These are phyloP conservation scores for Python bivittatus DNA, from an alignment of 2,113 vertebrate genomes.

Conservation along the genomic window DNA sequence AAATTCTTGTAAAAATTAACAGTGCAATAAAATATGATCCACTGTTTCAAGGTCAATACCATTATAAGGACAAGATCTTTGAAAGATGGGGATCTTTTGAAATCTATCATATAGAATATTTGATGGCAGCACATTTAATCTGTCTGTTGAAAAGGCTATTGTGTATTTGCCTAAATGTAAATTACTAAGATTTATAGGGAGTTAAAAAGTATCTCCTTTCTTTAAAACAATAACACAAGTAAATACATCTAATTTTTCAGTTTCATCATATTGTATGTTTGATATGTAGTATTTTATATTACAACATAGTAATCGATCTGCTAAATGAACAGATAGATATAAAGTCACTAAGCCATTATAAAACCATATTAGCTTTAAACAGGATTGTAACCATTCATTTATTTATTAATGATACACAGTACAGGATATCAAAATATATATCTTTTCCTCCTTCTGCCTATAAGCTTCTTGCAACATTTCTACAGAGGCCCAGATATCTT, in stretches of 20 bases:
- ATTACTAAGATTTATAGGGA: background rate
- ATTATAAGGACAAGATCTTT: background rate
- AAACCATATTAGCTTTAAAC: background rate
- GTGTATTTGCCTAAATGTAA: background rate
- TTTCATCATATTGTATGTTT: background rate
- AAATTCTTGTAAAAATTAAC: too few relatives aligned
- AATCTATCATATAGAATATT: background rate
- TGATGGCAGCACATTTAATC: background rate
- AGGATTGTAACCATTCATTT: background rate
- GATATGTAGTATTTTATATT: background rate
- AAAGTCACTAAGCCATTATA: background rate
- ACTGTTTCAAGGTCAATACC: background rate
- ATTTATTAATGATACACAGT: background rate
- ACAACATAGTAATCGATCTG: background rate
- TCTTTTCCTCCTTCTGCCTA: background rate
- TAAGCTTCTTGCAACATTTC: background rate
- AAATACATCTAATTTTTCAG: background rate
- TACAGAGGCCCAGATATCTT: background rate
- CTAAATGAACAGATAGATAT: background rate
- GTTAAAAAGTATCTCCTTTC: background rate
- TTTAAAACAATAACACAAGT: background rate
- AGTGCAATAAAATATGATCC: background rate
- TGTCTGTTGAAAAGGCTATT: background rate
- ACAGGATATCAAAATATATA: background rate
- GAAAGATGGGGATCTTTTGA: background rate